Evolutionary conservation across 2,113 vertebrate species (phyloP), one percentile per base, ranked within the genome.

Genomic region (Clarias batrachus): DNA sequence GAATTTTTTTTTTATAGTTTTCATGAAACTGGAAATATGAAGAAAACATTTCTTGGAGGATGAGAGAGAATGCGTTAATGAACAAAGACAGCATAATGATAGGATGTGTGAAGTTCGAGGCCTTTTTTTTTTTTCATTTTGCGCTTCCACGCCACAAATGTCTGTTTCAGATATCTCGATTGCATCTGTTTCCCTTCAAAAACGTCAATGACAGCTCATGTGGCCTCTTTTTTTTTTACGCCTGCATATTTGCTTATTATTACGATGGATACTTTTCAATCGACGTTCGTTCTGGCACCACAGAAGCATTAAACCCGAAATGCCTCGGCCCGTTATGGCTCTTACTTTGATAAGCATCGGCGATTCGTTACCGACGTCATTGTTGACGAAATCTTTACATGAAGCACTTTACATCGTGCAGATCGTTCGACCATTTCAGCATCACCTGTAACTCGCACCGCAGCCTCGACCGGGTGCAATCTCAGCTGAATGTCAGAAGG

Each of bases 371-470:
- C 25, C 27, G 60, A 41, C n/a, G 70, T 27, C 70, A 60, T 48
- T 74, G 68, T 27, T 16, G 14, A 84, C 62, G 11, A 71, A 84
- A 73, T 54, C 23, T 11, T n/a, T n/a, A n/a, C n/a, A n/a, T n/a
- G 30, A 33, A 33, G 30, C 30, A 33, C 48, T n/a, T 77, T 16
- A 27, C 74, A 9, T 77, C 56, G 91, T 94, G 90, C 93, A 92
- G 91, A 83, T 92, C 91, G 91, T 90, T 90, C 92, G 93, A 91
- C 88, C 87, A 85, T 66, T 87, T 89, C 81, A 88, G 89, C 91
- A 93, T 94, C 92, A 41, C n/a, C 92, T 92, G 5, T 48, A 48
- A 48, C 48, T 48, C 91, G 33, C 16, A 21, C 77, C 54, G 3
- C 17, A 1, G 25, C 13, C 5, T 27, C 52, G 9, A 17, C 27